phyloP scores from a whole-genome alignment of 1,140 invertebrate species.

The Sweltsa coloradensis region DNA sequence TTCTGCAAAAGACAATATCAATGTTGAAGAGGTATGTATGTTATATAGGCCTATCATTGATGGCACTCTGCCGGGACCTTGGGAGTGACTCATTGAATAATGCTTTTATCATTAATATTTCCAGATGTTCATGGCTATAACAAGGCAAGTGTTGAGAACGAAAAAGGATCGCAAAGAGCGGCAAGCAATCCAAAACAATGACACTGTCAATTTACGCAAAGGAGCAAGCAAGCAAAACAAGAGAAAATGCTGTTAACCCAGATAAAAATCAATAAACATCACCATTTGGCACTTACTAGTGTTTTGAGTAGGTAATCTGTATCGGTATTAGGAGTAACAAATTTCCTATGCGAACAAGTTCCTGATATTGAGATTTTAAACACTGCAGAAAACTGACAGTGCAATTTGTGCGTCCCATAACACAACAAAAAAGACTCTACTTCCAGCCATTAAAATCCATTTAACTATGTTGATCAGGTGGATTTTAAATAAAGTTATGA shows the following conservation, averaged over 20 bases:
- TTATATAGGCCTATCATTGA: background rate
- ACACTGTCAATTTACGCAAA: slow-evolving; percentile 22
- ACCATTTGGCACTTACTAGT: too few species aligned
- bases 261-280: too few species aligned
- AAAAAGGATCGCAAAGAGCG: slow-evolving; percentile 50
- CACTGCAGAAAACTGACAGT: too few species aligned
- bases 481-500: too few species aligned
- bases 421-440: too few species aligned
- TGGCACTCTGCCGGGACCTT: background rate
- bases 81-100: background rate
- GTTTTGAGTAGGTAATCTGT: too few species aligned
- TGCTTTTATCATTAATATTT: slow-evolving; percentile 20
- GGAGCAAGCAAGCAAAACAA: slow-evolving; percentile 17
- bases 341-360: too few species aligned
- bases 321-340: too few species aligned
- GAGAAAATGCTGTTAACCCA: slow-evolving; percentile 25
- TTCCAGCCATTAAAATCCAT: too few species aligned
- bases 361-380: too few species aligned
- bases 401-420: too few species aligned
- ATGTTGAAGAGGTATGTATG: slow-evolving; percentile 84
- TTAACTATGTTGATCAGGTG: too few species aligned
- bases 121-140: slow-evolving; percentile 65
- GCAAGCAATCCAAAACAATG: slow-evolving; percentile 36
- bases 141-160: slow-evolving; percentile 50
- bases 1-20: slow-evolving; percentile 97